Conservation (phyloP, 2,888 invertebrate species). For the Thymelicus lineola region DNA sequence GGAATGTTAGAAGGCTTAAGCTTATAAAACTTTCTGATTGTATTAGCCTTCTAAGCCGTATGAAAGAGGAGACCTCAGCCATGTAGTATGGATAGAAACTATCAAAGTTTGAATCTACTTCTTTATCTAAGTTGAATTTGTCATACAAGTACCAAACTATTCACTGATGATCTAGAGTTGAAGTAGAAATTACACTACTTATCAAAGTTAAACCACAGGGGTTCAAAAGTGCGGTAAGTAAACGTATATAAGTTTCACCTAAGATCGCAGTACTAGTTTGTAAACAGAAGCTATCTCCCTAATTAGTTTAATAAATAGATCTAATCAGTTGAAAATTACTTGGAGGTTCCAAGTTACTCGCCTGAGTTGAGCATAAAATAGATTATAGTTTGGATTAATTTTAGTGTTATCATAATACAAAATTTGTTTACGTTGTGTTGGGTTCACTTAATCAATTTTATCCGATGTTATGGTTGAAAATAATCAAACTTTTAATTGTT, state of each 20-base stretch:
- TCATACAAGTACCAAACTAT: too few species aligned
- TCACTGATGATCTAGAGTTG: background rate
- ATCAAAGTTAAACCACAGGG: background rate
- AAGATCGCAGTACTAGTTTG: constrained; percentile 12
- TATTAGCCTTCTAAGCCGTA: too few species aligned
- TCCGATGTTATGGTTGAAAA: too few species aligned
- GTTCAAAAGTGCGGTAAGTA: background rate
- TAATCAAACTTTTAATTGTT: too few species aligned
- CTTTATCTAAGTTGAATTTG: too few species aligned
- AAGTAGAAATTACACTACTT: background rate
- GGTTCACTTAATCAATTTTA: background rate
- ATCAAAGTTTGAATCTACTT: too few species aligned
- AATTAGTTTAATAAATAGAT: constrained; percentile 51
- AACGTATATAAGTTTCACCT: background rate
- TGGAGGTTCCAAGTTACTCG: constrained; percentile 54
- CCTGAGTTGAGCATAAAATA: constrained; percentile 64
- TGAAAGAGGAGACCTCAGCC: too few species aligned
- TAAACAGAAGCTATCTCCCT: constrained; percentile 30
- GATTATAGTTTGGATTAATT: constrained; percentile 61
- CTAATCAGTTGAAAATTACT: constrained; percentile 61
- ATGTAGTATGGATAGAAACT: too few species aligned
- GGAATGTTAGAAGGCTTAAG: too few species aligned
- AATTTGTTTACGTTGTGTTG: constrained; percentile 6
- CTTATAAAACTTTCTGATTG: too few species aligned
- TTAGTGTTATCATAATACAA: background rate